These are phyloP conservation scores for Ibycter americanus DNA, from an alignment of 2,797 vertebrate species.

Conservation along the genomic window DNA sequence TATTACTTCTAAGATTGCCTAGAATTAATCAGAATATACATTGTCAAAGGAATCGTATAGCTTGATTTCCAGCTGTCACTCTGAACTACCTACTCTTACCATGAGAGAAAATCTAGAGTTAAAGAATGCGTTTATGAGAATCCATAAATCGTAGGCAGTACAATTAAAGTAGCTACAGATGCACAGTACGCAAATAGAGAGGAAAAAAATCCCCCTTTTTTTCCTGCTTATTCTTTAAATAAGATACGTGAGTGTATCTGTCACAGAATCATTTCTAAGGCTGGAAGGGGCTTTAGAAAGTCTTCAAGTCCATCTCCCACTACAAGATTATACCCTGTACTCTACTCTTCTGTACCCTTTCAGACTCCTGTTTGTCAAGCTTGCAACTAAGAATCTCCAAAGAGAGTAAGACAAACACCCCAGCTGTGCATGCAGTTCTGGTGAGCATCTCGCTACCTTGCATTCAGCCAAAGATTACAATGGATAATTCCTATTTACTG, in stretches of 20 bases:
- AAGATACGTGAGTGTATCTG: not conserved
- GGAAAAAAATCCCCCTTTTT: not conserved
- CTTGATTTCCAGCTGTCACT: not conserved
- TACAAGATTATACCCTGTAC: not conserved
- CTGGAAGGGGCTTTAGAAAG: not conserved
- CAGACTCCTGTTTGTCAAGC: not conserved
- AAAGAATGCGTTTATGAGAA: not conserved
- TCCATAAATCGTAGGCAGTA: not conserved
- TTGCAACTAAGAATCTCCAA: not conserved
- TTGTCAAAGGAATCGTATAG: not conserved
- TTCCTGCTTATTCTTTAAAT: not conserved
- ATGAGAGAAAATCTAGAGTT: not conserved
- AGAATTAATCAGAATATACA: not conserved
- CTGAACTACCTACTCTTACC: not conserved
- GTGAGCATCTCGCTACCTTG: not conserved
- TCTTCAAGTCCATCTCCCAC: not conserved
- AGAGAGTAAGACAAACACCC: not conserved
- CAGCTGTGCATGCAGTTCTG: not conserved
- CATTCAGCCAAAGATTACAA: not conserved
- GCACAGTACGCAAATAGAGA: accelerated
- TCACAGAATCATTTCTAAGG: not conserved
- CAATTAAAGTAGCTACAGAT: not conserved
- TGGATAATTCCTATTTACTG: not conserved
- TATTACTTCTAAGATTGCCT: not conserved
- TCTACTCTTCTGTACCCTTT: not conserved